Evolutionary conservation across 2,113 vertebrate species (phyloP), one percentile per base, ranked within the genome.

Genomic region (Hemicordylus capensis): DNA sequence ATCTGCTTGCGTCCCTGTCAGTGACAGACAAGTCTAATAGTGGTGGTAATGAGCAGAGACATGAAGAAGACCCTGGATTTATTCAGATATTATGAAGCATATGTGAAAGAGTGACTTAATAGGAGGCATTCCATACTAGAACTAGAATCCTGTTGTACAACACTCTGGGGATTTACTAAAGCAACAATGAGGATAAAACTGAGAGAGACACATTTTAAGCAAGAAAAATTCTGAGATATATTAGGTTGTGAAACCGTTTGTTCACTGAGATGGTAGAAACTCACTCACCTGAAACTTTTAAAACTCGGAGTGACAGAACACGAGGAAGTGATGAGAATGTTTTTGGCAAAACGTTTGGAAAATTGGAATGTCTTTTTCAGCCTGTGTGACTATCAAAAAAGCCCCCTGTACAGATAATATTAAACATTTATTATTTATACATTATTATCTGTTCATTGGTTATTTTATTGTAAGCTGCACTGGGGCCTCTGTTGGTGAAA

Each of bases 221-320:
- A 86, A 74, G 82, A 88, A 46, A 0, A 0, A 15, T 70, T 89
- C 31, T 79, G 61, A 88, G 28, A 63, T 80, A 0, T 24, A 59
- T 88, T 82, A 78, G n/a, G 8, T 14, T 86, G 54, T 85, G 80
- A 73, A 93, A 86, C 15, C 77, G 46, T n/a, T 39, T 26, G 74
- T 82, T 82, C 42, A 73, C 42, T 44, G 51, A 84, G 81, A 76
- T 90, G 69, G 59, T 83, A 34, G 69, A 87, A 91, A 84, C 44
- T 4, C n/a, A 74, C 89, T 87, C 74, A 61, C 14, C 24, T 56
- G 17, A 80, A 86, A 54, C 75, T 72, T 85, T 78, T 72, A 39
- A 87, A 54, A 89, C 42, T 72, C 67, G 37, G 89, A 80, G 86
- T 92, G 81, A 81, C 58, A 76, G 85, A 92, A 54, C n/a, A 61